phyloP scores from a whole-genome alignment of 1,140 invertebrate species.

The Ceratoteleas bidentatus region DNA sequence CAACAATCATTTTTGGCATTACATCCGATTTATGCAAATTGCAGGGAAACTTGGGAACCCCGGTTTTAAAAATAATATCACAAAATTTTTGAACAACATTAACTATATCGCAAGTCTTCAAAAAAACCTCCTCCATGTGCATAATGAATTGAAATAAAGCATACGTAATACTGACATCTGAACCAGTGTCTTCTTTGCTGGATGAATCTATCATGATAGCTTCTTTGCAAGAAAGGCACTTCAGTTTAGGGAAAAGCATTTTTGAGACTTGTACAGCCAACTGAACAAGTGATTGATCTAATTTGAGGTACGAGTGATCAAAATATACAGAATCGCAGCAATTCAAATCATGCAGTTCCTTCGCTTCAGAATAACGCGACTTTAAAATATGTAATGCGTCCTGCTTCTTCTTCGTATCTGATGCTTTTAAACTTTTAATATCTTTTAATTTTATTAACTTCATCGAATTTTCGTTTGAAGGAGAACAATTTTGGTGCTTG shows the following conservation, averaged over 20 bases:
- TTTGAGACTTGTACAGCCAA: conserved; percentile 14
- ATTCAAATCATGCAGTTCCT: conserved; percentile 17
- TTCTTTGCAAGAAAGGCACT: conserved; percentile 10
- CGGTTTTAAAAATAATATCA: conserved; percentile 16
- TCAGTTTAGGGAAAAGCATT: conserved; percentile 13
- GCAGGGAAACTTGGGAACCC: conserved; percentile 21
- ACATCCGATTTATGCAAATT: conserved; percentile 11
- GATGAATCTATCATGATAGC: conserved; percentile 7
- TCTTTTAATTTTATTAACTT: conserved; percentile 18
- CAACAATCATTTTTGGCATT: conserved; percentile 14
- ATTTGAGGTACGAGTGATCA: conserved; percentile 17
- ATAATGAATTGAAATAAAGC: conserved; percentile 10
- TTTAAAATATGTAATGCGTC: conserved; percentile 7
- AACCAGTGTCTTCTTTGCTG: conserved; percentile 11
- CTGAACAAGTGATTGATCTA: conserved; percentile 10
- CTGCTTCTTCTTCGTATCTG: neutral
- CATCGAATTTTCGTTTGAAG: neutral
- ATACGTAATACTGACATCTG: conserved; percentile 3
- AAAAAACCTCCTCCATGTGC: conserved; percentile 5
- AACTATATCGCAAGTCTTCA: neutral
- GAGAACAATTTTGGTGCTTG: conserved; percentile 22
- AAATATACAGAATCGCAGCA: conserved; percentile 8
- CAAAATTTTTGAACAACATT: conserved; percentile 8
- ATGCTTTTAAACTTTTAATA: conserved; percentile 17
- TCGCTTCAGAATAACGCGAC: conserved; percentile 6